Evolutionary conservation across 2,888 invertebrate genomes (phyloP).

Genomic region (Actias luna): DNA sequence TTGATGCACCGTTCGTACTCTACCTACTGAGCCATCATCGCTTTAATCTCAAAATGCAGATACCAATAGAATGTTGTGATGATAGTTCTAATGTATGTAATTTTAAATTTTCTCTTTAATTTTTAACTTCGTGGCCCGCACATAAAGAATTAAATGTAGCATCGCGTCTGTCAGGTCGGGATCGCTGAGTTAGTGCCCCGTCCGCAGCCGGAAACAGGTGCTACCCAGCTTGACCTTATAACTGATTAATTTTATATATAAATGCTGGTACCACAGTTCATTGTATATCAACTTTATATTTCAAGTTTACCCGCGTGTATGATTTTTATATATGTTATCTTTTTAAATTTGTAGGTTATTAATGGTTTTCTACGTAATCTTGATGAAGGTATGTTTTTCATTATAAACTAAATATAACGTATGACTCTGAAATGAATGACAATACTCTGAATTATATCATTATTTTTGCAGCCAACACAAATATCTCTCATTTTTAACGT

Average conservation of each 20-base stretch:
- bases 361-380: no score
- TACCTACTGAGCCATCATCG: no score
- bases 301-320: background rate
- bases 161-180: slow-evolving; percentile 51
- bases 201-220: slow-evolving; percentile 69
- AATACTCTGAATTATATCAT: no score
- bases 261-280: slow-evolving; percentile 16
- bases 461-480: no score
- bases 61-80: background rate
- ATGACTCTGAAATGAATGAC: no score
- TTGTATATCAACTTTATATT: slow-evolving; percentile 12
- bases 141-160: slow-evolving; percentile 66
- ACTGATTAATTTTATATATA: slow-evolving; percentile 64
- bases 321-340: background rate
- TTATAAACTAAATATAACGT: no score
- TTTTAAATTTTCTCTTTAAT: background rate
- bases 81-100: background rate
- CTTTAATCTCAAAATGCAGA: no score
- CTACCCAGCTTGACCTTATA: slow-evolving; percentile 53
- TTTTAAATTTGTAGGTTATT: background rate
- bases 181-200: slow-evolving; percentile 68
- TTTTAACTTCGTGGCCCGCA: slow-evolving; percentile 41
- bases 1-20: no score
- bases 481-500: no score
- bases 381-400: no score